A percentile compares a stretch with the other conserved stretches of the same genome.
phyloP scores from a whole-genome alignment of 2,113 vertebrate genomes.

The Oreochromis tanganicae region DNA sequence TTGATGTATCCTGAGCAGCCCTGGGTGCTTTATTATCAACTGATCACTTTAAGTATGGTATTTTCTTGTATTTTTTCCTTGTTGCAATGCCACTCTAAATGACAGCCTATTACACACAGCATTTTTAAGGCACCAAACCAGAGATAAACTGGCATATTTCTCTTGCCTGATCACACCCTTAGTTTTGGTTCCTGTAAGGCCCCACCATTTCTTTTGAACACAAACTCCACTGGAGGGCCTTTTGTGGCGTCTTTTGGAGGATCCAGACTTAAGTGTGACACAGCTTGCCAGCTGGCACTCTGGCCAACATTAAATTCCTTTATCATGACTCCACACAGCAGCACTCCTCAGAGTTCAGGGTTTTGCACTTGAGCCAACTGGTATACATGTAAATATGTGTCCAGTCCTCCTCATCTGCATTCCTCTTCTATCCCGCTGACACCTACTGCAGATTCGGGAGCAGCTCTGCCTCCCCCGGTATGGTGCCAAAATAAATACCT shows the following conservation, averaged over 20 bases:
- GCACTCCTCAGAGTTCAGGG: constrained; percentile 1
- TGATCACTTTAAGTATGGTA: background rate
- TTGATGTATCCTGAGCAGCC: background rate
- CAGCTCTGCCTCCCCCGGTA: constrained; percentile 34
- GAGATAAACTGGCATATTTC: background rate
- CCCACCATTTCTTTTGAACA: background rate
- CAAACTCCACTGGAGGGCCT: background rate
- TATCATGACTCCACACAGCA: constrained; percentile 24
- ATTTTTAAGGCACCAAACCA: background rate
- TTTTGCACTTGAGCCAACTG: constrained; percentile 22
- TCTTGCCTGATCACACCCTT: background rate
- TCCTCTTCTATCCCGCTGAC: constrained; percentile 40
- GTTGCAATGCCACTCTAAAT: background rate
- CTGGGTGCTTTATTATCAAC: background rate
- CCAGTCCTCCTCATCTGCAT: constrained; percentile 46
- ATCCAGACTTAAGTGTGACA: background rate
- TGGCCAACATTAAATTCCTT: constrained; percentile 15
- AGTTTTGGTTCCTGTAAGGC: background rate
- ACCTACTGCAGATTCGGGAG: constrained; percentile 26
- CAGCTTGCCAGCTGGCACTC: constrained; percentile 13
- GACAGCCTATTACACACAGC: background rate
- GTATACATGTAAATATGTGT: constrained; percentile 16
- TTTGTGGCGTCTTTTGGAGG: background rate
- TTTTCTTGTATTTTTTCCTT: background rate
- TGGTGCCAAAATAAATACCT: constrained; percentile 47